Evolutionary conservation across 2,888 invertebrate genomes (phyloP), one percentile per base, ranked within the genome.

Genomic region (Pterostichus madidus): DNA sequence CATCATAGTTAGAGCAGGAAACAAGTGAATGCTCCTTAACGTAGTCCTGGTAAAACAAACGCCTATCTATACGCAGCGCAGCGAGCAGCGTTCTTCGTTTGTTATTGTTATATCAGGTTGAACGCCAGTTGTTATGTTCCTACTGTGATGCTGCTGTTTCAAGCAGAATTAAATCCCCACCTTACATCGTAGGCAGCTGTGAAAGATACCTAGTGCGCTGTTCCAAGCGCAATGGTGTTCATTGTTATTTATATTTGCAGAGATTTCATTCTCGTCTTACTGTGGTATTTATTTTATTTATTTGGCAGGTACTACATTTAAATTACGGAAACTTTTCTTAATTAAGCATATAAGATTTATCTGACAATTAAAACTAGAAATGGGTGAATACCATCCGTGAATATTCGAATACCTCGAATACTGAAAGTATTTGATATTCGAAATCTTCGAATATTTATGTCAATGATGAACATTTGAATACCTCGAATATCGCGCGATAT

Each of bases 91-190:
- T 11, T 59, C 11, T 17, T 64, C 64, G n/a, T 7, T 39, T 71
- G 68, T 71, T 71, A 71, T 71, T 71, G 68, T 71, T 71, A 71
- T 71, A 71, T 39, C 68, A 44, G 68, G 68, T 64, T 64, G 64
- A 64, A 13, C 44, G 44, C 0, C 17, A 3, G 68, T 10, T 31
- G 39, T 39, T 56, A 56, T 71, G 68, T 35, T 68, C 7, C 64
- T n/a, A 59, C 6, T n/a, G n/a, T 71, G 68, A 13, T 17, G 53
- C 53, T 53, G 49, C 31, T 61, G 61, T 61, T 61, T 32, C 61
- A 61, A 39, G 35, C 11, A 15, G 68, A 71, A 71, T 71, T 71
- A 71, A 71, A 44, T 71, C 68, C 15, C 11, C 17, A 17, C 24
- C 44, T 32, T 5, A 61, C 61, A 61, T 32, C 61, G 56, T n/a